Base-by-base conservation (phyloP, 2,888 invertebrate genomes). In the Pammene fasciana region DNA sequence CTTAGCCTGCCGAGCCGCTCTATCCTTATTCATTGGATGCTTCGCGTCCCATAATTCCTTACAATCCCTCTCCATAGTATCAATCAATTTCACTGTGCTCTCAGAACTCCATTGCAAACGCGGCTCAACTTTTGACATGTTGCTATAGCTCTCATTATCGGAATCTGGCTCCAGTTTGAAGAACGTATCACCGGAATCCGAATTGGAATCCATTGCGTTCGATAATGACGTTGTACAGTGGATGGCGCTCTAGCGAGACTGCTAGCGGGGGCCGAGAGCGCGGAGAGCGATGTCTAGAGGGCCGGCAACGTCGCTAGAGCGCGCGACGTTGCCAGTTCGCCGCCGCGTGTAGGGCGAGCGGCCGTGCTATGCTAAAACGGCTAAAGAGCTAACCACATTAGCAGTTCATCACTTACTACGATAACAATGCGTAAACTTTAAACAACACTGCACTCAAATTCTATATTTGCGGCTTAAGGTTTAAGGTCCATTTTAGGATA, bases 171-270 rank as follows among this genome's bases (percentile, higher is more conserved):
- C 91, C 70, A 85, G 75, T 81, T 90, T 90, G 1, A 87, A 81
- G 70, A 78, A 83, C 72, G 83, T 76, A 74, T 89, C 89, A 56
- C 80, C 79, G 11, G 87, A 87, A 78, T 86, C 86, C 38, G 85
- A 85, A 79, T 83, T 87, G 60, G 86, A 85, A 82, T 90, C 88
- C 90, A 91, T 91, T 72, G 74, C 73, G 57, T 45, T 67, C 45
- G 48, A 50, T 75, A 75, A 79, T 78, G 74, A 78, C 87, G 88
- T 85, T 76, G 77, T 79, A 77, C 77, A 80, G 79, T 82, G 77
- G 76, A 78, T 80, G 77, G 79, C 82, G 87, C 87, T 91, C 89
- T 90, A 89, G 90, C 87, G 90, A 91, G 89, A 91, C 91, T 91
- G 89, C 85, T 82, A 81, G 80, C 78, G 73, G 73, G 86, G 85